Base-by-base conservation (phyloP, 2,113 vertebrate genomes). In the Grantiella picta region DNA sequence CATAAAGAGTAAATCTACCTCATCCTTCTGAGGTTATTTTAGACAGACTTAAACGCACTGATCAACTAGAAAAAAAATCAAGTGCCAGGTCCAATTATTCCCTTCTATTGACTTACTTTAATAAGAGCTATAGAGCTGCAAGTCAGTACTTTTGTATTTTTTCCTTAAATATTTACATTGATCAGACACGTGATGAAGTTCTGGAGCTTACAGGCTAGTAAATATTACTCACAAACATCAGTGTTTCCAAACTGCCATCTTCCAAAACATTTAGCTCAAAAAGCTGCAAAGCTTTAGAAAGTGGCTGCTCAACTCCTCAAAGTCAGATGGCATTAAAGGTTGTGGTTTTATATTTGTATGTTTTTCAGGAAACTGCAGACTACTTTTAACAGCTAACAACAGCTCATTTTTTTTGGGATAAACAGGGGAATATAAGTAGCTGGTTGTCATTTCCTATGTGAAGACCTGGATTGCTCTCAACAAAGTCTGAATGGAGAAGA, bases 11-110 rank as follows among this genome's bases (percentile, higher is more conserved):
- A 86, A 81, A 94, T 47, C 38, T 70, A 19, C 36, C 56, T 94
- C 72, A 82, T 92, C 23, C 33, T 89, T 81, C 75, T 83, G 64
- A 21, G 28, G 14, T 49, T 78, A 28, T 70, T 92, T 84, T 35
- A 90, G 49, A 83, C 29, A 89, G 53, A 77, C 17, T 80, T 80
- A 85, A 91, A 82, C 64, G 54, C 36, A 79, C 21, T 83, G 44
- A 95, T 44, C 44, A 88, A n/a, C 40, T 77, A 66, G 59, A 13
- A 88, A 90, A 94, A 86, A 82, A 65, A 60, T 15, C 9, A 82
- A 78, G n/a, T 61, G 20, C 14, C 15, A 73, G 31, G 25, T 89
- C 70, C 8, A 86, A 36, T 75, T 52, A 45, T 53, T 84, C 44
- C 17, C 28, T 77, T 44, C 28, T 77, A 69, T 10, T 3, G 3